These are phyloP conservation scores for Diogma glabrata DNA, from an alignment of 2,888 invertebrate species.

Conservation along the genomic window DNA sequence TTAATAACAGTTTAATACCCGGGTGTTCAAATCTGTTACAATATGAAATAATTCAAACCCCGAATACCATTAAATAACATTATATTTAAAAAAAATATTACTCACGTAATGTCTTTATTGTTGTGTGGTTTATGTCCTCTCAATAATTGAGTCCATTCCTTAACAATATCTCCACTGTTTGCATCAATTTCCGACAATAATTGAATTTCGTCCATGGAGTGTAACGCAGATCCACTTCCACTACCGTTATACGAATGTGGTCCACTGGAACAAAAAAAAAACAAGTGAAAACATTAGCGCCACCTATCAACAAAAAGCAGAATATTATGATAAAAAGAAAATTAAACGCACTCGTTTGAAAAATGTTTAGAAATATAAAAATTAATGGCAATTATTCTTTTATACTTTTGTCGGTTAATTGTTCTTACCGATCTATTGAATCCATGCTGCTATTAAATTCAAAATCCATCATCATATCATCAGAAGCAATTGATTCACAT, in stretches of 20 bases:
- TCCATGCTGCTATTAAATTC: constrained; percentile 43
- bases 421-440: constrained; percentile 33
- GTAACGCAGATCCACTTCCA: constrained; percentile 38
- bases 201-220: constrained; percentile 43
- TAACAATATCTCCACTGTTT: constrained; percentile 41
- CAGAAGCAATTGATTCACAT: constrained; percentile 71
- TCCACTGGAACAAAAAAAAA: constrained; percentile 21
- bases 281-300: background rate
- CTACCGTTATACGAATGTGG: constrained; percentile 26
- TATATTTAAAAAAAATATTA: constrained; percentile 11
- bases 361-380: background rate
- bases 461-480: constrained; percentile 80
- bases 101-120: constrained; percentile 30
- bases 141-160: constrained; percentile 44
- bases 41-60: too few relatives aligned
- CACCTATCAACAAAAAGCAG: too few relatives aligned
- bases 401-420: too few relatives aligned
- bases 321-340: background rate
- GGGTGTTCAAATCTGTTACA: too few relatives aligned
- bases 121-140: constrained; percentile 33
- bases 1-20: too few relatives aligned
- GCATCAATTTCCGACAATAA: constrained; percentile 39
- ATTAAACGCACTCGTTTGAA: background rate
- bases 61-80: too few relatives aligned
- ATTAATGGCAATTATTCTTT: constrained; percentile 10